Evolutionary conservation across 2,888 invertebrate species (phyloP).

Genomic region (Drosophila cognata): DNA sequence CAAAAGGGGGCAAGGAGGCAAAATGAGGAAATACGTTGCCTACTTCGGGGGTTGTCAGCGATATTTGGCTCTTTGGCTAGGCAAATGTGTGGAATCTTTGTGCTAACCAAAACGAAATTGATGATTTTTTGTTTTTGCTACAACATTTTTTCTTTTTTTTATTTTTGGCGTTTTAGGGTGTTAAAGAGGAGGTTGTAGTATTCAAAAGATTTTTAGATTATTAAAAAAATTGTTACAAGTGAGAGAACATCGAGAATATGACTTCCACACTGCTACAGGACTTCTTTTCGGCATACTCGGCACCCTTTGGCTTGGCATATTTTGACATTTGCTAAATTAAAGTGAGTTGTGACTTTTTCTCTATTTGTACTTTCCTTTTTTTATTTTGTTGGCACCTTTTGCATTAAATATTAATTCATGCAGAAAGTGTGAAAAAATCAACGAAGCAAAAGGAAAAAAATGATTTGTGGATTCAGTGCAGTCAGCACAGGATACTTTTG

Average conservation of each 20-base stretch:
- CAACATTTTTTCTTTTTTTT: conserved; percentile 30
- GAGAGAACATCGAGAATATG: conserved; percentile 8
- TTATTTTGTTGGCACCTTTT: conserved; percentile 57
- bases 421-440: conserved; percentile 54
- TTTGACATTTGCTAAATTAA: conserved; percentile 76
- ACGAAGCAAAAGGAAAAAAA: conserved; percentile 21
- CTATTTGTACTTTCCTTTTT: conserved; percentile 23
- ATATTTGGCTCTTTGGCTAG: conserved; percentile 1
- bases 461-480: conserved; percentile 43
- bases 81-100: conserved; percentile 38
- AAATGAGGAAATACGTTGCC: conserved; percentile 21
- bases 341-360: conserved; percentile 54
- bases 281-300: background rate
- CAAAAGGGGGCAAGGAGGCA: background rate
- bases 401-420: conserved; percentile 70
- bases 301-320: conserved; percentile 26
- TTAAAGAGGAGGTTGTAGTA: conserved; percentile 55
- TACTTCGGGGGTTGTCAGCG: conserved; percentile 58
- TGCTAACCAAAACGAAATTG: conserved; percentile 49
- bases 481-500: conserved; percentile 41
- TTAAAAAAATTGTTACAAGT: conserved; percentile 64
- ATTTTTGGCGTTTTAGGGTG: conserved; percentile 24
- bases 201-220: conserved; percentile 71
- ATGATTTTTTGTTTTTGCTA: conserved; percentile 60
- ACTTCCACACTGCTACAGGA: conserved; percentile 18